Percentiles rank a stretch among this genome's conserved stretches.
Evolutionary conservation across 2,113 vertebrate species (phyloP).

Genomic region (Engystomops pustulosus): DNA sequence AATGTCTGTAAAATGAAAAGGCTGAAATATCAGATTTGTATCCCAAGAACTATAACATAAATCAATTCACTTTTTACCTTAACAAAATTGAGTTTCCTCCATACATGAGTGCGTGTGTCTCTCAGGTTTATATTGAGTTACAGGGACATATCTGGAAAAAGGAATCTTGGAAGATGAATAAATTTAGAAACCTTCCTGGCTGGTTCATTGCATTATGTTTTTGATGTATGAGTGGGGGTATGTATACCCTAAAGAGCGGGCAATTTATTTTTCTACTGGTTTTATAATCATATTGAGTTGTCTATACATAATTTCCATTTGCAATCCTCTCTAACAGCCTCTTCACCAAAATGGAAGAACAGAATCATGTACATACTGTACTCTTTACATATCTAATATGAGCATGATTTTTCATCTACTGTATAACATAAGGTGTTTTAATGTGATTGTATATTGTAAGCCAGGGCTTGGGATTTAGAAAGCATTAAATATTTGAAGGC

Average conservation of each 20-base stretch:
- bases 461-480: neutral
- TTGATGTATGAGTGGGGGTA: neutral
- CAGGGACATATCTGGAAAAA: constrained; percentile 19
- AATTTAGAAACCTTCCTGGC: neutral
- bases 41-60: constrained; percentile 42
- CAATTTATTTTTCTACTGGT: neutral
- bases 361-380: neutral
- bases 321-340: neutral
- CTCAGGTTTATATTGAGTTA: constrained; percentile 36
- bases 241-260: constrained; percentile 4
- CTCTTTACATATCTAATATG: neutral
- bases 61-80: constrained; percentile 30
- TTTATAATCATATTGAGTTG: constrained; percentile 1
- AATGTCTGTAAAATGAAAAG: neutral
- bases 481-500: neutral
- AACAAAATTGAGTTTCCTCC: constrained; percentile 46
- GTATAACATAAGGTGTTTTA: neutral
- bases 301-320: neutral
- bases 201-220: neutral
- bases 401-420: neutral
- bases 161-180: neutral
- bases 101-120: constrained; percentile 48
- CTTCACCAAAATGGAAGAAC: neutral
- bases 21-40: constrained; percentile 4
- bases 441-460: too few relatives aligned